Evolutionary conservation across 2,888 invertebrate genomes (phyloP).

Genomic region (Amphipyra tragopoginis): DNA sequence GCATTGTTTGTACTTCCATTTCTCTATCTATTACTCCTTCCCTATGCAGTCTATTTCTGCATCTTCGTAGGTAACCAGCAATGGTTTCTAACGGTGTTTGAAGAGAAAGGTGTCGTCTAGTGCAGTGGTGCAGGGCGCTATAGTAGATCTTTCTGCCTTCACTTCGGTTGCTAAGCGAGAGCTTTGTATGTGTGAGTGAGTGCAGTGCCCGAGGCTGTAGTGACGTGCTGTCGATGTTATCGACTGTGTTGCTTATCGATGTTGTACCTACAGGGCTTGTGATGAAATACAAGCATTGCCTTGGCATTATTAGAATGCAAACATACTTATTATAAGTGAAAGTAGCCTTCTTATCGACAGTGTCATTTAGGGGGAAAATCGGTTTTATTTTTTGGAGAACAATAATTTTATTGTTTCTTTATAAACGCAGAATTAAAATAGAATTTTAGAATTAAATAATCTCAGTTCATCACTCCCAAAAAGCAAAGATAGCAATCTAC

Average conservation of each 20-base stretch:
- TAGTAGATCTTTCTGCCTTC: constrained; percentile 85
- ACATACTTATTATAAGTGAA: constrained; percentile 2
- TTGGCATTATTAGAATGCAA: constrained; percentile 1
- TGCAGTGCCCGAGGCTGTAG: constrained; percentile 79
- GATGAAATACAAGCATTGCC: constrained; percentile 12
- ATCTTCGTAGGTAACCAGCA: constrained; percentile 39
- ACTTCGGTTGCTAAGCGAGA: constrained; percentile 84
- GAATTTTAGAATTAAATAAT: background rate
- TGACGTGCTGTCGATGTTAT: constrained; percentile 61
- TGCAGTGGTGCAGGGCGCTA: constrained; percentile 58
- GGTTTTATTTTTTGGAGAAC: background rate
- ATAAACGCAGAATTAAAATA: background rate
- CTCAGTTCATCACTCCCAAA: too few relatives aligned
- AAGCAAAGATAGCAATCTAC: constrained; percentile 14
- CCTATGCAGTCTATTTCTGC: rapidly evolving
- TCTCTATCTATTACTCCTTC: constrained; percentile 57
- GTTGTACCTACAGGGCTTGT: constrained; percentile 21
- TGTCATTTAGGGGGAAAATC: background rate
- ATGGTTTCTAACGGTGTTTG: constrained; percentile 51
- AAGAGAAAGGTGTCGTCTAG: constrained; percentile 43
- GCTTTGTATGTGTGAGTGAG: constrained; percentile 77
- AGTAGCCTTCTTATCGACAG: background rate
- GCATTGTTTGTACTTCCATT: background rate
- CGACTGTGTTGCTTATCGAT: constrained; percentile 52
- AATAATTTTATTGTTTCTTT: background rate